Evolutionary conservation across 2,888 invertebrate species (phyloP).

Genomic region (Hypena proboscidalis): DNA sequence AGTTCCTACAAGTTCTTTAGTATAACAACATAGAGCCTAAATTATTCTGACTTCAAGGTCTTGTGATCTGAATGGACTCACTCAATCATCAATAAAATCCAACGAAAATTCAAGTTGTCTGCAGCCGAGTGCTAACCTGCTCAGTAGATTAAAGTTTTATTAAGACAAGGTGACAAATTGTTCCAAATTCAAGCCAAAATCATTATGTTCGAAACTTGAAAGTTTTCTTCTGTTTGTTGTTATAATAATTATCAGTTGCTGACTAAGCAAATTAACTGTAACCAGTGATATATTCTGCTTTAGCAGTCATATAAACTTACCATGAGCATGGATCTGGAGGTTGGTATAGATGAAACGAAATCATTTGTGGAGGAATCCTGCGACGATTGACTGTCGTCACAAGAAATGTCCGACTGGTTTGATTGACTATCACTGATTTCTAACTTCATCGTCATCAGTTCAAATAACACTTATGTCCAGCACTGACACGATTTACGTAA

Average conservation of each 20-base stretch:
- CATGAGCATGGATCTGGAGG: conserved; percentile 69
- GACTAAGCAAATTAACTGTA: too few species aligned
- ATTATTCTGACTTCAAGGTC: background rate
- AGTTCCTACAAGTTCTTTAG: too few species aligned
- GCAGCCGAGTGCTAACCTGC: too few species aligned
- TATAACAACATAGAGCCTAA: too few species aligned
- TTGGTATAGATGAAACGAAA: conserved; percentile 65
- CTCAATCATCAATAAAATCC: background rate
- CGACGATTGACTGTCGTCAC: conserved; percentile 86
- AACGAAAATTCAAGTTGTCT: too few species aligned
- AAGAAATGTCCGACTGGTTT: conserved; percentile 86
- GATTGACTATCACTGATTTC: conserved; percentile 86
- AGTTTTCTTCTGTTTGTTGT: too few species aligned
- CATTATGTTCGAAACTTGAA: too few species aligned
- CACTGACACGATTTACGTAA: conserved; percentile 57
- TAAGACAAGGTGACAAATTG: too few species aligned
- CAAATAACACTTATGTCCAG: conserved; percentile 48
- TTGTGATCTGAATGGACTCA: too few species aligned
- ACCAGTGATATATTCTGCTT: background rate
- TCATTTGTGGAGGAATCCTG: conserved; percentile 84
- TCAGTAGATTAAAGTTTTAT: too few species aligned
- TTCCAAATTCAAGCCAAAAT: background rate
- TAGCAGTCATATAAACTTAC: conserved; percentile 56
- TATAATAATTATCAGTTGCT: too few species aligned
- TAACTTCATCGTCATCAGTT: conserved; percentile 85